A percentile compares a stretch with the other conserved stretches of the same genome.
phyloP scores from a whole-genome alignment of 2,888 invertebrate species.

The Sesia apiformis region DNA sequence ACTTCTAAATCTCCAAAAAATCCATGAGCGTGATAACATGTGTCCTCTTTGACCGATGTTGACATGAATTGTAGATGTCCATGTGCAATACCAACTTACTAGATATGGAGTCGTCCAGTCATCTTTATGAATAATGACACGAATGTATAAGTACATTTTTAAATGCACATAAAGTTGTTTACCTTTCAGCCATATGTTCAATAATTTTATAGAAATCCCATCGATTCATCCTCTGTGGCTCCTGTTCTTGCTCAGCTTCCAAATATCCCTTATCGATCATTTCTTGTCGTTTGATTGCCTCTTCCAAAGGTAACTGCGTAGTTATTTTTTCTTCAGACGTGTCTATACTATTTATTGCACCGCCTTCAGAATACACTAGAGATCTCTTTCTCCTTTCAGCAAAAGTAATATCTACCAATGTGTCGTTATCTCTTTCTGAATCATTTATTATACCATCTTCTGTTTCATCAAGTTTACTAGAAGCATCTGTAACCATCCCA shows the following conservation, averaged over 20 bases:
- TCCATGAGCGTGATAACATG: too few relatives aligned
- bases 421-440: conserved; percentile 32
- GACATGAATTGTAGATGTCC: too few relatives aligned
- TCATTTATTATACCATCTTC: conserved; percentile 22
- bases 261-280: conserved; percentile 45
- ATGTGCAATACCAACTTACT: too few relatives aligned
- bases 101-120: too few relatives aligned
- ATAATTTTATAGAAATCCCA: conserved; percentile 81
- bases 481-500: conserved; percentile 4
- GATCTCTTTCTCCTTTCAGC: conserved; percentile 43
- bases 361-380: conserved; percentile 49
- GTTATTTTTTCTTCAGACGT: conserved; percentile 13
- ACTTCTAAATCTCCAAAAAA: too few relatives aligned
- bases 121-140: too few relatives aligned
- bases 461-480: conserved; percentile 13
- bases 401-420: conserved; percentile 57
- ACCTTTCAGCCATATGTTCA: conserved; percentile 76
- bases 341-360: conserved; percentile 25
- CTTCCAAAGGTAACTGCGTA: conserved; percentile 46
- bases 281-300: conserved; percentile 68
- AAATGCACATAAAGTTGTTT: conserved; percentile 7
- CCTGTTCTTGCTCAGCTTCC: conserved; percentile 26
- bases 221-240: conserved; percentile 63
- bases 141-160: too few relatives aligned
- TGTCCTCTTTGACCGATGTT: too few relatives aligned